These are phyloP conservation scores for Stenurella melanura DNA, from an alignment of 2,888 invertebrate species.

Conservation along the genomic window DNA sequence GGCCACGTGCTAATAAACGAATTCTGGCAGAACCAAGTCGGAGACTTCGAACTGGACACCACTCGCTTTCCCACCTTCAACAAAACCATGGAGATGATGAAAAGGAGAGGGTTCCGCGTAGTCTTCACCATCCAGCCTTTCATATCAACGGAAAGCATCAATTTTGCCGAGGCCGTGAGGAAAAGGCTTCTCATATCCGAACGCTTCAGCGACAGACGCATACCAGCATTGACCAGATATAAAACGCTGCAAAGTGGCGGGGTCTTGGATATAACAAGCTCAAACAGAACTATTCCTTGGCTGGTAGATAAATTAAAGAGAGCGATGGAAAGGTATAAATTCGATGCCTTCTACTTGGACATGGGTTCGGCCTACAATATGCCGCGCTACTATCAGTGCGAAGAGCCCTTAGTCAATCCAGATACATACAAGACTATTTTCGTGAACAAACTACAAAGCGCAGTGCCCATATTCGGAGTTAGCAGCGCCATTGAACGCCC, in stretches of 20 bases:
- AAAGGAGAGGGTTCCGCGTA: constrained; percentile 89
- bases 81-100: constrained; percentile 86
- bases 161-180: constrained; percentile 87
- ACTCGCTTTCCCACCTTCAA: constrained; percentile 86
- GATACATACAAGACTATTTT: constrained; percentile 88
- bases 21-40: constrained; percentile 89
- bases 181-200: constrained; percentile 87
- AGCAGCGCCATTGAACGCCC: constrained; percentile 89
- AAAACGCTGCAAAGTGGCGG: constrained; percentile 88
- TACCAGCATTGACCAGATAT: constrained; percentile 89
- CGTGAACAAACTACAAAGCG: constrained; percentile 78
- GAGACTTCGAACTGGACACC: constrained; percentile 89
- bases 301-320: constrained; percentile 81
- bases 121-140: constrained; percentile 94
- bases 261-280: constrained; percentile 91
- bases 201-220: constrained; percentile 84
- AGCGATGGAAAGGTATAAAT: constrained; percentile 83
- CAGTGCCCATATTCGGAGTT: constrained; percentile 79
- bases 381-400: constrained; percentile 90
- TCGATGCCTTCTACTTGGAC: constrained; percentile 91
- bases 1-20: constrained; percentile 88
- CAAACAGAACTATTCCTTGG: constrained; percentile 88
- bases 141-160: constrained; percentile 88
- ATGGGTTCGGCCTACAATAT: constrained; percentile 88
- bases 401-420: constrained; percentile 83